Percentiles rank a stretch among this genome's conserved stretches.
Evolutionary conservation across 2,888 invertebrate species (phyloP).

Genomic region (Himalopsyche anomala): DNA sequence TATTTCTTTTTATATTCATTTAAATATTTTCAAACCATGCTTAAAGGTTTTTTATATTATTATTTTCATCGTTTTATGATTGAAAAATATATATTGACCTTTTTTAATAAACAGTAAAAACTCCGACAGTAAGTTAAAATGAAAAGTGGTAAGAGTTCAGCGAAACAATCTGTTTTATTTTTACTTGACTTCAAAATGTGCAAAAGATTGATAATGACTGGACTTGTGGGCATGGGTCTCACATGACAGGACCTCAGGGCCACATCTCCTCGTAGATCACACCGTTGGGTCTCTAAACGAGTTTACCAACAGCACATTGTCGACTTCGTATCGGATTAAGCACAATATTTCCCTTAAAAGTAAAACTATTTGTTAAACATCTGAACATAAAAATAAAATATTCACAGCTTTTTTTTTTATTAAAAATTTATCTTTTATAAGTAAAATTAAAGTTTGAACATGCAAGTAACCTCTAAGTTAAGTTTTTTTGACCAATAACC

Average conservation of each 20-base stretch:
- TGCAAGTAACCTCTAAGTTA: too few relatives aligned
- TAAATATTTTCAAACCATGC: too few relatives aligned
- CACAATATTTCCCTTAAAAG: background rate
- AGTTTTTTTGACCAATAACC: too few relatives aligned
- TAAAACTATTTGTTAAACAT: background rate
- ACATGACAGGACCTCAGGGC: conserved; percentile 25
- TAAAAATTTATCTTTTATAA: too few relatives aligned
- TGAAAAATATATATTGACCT: too few relatives aligned
- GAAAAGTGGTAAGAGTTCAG: background rate
- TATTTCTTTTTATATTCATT: too few relatives aligned
- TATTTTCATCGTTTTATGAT: too few relatives aligned
- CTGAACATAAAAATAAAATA: background rate
- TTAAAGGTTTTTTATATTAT: too few relatives aligned
- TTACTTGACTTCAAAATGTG: background rate
- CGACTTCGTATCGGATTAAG: conserved; percentile 2
- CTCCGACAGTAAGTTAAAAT: too few relatives aligned
- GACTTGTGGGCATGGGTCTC: background rate
- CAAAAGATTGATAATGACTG: conserved; percentile 22
- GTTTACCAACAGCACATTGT: conserved; percentile 15
- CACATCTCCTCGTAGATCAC: conserved; percentile 35
- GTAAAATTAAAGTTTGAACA: too few relatives aligned
- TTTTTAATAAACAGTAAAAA: too few relatives aligned
- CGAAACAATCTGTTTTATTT: background rate
- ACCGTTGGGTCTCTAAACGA: conserved; percentile 10
- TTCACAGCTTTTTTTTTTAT: too few relatives aligned